A percentile compares a stretch with the other conserved stretches of the same genome.
phyloP scores from a whole-genome alignment of 92 coral and sea anemone genomes.

The Zoanthus sansibaricus region DNA sequence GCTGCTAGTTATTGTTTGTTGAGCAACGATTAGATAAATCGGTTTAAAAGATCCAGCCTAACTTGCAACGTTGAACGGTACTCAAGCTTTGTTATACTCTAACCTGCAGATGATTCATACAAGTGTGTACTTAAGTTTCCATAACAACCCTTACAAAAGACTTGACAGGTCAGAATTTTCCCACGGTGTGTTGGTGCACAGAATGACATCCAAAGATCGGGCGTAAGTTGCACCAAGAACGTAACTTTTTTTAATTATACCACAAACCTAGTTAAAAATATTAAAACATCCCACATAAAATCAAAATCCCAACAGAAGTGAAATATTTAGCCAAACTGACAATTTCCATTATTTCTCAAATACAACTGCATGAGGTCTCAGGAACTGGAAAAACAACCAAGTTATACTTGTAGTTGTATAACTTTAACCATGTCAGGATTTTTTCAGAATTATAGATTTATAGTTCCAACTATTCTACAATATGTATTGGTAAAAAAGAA shows the following conservation, averaged over 20 bases:
- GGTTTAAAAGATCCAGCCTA: constrained; percentile 5
- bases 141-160: constrained; percentile 33
- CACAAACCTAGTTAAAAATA: neutral
- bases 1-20: constrained; percentile 26
- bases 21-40: constrained; percentile 3
- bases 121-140: constrained; percentile 45
- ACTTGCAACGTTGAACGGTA: neutral
- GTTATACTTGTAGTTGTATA: too few relatives aligned
- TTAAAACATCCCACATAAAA: constrained; percentile 34
- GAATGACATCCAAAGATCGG: neutral
- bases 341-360: neutral
- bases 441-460: too few relatives aligned
- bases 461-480: too few relatives aligned
- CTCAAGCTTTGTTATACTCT: constrained; percentile 12
- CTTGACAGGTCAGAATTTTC: constrained; percentile 39
- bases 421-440: too few relatives aligned
- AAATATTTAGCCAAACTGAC: constrained; percentile 31
- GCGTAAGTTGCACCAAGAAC: neutral
- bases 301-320: neutral
- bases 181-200: constrained; percentile 27
- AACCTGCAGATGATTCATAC: constrained; percentile 18
- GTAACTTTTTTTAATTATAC: neutral
- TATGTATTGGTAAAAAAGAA: too few relatives aligned
- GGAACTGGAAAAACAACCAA: neutral
- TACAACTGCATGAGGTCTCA: neutral